These are phyloP conservation scores for Erpornis zantholeuca DNA, from an alignment of 2,113 vertebrate genomes.

Conservation along the genomic window DNA sequence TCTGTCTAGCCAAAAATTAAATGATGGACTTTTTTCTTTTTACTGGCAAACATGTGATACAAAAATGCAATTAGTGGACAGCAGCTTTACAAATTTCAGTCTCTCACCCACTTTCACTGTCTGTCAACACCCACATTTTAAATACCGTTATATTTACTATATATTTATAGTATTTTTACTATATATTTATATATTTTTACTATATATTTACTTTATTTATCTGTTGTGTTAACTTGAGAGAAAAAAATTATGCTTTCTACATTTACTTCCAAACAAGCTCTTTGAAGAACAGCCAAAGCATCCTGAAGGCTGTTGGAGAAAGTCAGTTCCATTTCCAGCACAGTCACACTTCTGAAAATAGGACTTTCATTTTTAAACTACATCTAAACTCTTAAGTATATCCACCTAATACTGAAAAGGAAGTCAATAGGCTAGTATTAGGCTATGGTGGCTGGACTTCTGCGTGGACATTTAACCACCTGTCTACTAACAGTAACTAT, in stretches of 20 bases:
- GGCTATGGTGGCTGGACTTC: neutral
- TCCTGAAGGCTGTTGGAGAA: neutral
- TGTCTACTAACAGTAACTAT: neutral
- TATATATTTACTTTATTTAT: neutral
- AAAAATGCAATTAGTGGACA: neutral
- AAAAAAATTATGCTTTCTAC: neutral
- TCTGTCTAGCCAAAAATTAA: conserved; percentile 11
- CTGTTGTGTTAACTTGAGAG: neutral
- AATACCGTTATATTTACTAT: neutral
- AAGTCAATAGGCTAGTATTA: neutral
- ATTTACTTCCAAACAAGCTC: neutral
- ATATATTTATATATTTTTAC: neutral
- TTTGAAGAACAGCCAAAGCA: neutral
- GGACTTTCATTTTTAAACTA: neutral
- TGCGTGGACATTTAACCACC: neutral
- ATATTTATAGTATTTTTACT: neutral
- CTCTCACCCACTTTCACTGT: neutral
- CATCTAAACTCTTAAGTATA: neutral
- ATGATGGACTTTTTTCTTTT: neutral
- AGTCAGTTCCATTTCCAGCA: neutral
- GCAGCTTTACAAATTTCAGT: neutral
- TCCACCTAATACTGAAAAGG: neutral
- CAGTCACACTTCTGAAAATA: neutral
- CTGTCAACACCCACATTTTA: neutral
- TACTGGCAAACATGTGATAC: neutral